phyloP scores from a whole-genome alignment of 2,797 vertebrate genomes.

The Pteronotus mesoamericanus region DNA sequence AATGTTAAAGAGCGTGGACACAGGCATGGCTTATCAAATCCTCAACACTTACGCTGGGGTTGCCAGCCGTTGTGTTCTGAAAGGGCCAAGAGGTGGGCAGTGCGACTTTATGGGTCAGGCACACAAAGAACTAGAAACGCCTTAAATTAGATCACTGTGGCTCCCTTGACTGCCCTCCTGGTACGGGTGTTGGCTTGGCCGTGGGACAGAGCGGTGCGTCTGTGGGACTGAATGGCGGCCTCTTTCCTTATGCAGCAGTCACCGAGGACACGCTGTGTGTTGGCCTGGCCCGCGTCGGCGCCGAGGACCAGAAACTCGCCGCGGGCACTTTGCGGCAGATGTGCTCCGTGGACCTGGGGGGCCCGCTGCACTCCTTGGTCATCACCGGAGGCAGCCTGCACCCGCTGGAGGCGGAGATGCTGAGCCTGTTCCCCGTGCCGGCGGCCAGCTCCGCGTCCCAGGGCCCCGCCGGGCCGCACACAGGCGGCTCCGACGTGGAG shows the following conservation, averaged over 20 bases:
- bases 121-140: not conserved
- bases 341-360: constrained; percentile 87
- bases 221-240: not conserved
- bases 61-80: constrained; percentile 6
- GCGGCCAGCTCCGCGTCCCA: constrained; percentile 77
- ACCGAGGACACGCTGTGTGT: constrained; percentile 92
- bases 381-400: constrained; percentile 91
- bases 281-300: constrained; percentile 92
- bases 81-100: not conserved
- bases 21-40: not conserved
- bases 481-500: not conserved
- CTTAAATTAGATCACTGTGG: not conserved
- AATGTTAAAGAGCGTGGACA: not conserved
- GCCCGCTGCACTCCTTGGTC: constrained; percentile 92
- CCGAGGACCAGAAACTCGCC: constrained; percentile 87
- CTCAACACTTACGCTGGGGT: not conserved
- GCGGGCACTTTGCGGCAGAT: constrained; percentile 87
- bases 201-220: not conserved
- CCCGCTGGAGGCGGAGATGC: constrained; percentile 94
- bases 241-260: constrained; percentile 81
- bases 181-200: not conserved
- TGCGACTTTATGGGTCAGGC: not conserved
- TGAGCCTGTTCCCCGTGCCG: constrained; percentile 86
- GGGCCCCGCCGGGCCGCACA: not conserved
- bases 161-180: not conserved